These are phyloP conservation scores for Drosophila multiciliata DNA, from an alignment of 2,888 invertebrate genomes.

Conservation along the genomic window DNA sequence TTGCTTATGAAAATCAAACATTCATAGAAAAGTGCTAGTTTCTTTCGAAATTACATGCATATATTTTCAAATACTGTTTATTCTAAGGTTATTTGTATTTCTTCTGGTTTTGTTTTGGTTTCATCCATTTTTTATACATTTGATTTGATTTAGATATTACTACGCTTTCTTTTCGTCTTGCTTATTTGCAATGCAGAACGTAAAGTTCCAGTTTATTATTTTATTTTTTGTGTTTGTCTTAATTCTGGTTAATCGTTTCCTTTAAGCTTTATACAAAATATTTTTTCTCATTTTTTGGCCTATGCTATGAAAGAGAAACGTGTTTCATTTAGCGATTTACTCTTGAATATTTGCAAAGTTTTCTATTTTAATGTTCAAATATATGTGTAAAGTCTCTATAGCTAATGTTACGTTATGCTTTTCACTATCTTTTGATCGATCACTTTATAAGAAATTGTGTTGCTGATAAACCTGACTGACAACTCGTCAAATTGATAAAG, in stretches of 20 bases:
- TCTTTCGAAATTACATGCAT: constrained; percentile 17
- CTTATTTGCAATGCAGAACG: constrained; percentile 59
- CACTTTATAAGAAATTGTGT: constrained; percentile 59
- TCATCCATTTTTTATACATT: constrained; percentile 59
- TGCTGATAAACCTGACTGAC: constrained; percentile 14
- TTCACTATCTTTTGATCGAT: constrained; percentile 71
- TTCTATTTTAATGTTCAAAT: constrained; percentile 37
- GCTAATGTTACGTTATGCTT: constrained; percentile 60
- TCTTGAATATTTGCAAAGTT: constrained; percentile 51
- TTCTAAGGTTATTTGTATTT: constrained; percentile 31
- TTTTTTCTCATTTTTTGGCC: constrained; percentile 22
- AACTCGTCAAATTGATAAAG: neutral
- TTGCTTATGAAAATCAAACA: constrained; percentile 2
- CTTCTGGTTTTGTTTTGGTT: constrained; percentile 35
- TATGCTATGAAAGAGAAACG: constrained; percentile 55
- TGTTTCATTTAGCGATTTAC: constrained; percentile 45
- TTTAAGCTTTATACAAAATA: constrained; percentile 72
- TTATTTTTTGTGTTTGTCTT: constrained; percentile 26
- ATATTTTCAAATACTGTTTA: constrained; percentile 30
- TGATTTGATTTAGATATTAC: constrained; percentile 78
- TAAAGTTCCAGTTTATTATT: constrained; percentile 34
- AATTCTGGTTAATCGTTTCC: constrained; percentile 26
- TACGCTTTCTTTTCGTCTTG: constrained; percentile 68
- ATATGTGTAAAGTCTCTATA: constrained; percentile 46
- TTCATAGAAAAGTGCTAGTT: neutral